Percentiles rank a stretch among this genome's conserved stretches.
phyloP scores from a whole-genome alignment of 2,113 vertebrate genomes.

The Myotis yumanensis region DNA sequence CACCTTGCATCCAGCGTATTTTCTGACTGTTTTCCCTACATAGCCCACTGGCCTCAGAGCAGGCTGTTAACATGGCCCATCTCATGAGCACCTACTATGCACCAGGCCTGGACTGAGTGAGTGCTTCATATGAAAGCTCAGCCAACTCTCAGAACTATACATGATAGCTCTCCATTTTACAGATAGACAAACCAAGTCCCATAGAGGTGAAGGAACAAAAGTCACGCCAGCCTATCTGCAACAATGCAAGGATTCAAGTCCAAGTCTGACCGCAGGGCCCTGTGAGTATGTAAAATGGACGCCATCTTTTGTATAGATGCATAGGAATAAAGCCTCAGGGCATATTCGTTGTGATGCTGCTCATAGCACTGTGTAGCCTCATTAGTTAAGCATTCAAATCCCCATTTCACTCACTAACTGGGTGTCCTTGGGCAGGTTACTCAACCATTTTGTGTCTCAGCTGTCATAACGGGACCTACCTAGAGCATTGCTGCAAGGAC shows the following conservation, averaged over 20 bases:
- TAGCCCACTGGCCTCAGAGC: not conserved
- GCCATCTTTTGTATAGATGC: not conserved
- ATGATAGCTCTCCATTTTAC: not conserved
- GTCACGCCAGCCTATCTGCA: not conserved
- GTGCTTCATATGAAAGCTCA: not conserved
- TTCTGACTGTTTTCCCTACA: not conserved
- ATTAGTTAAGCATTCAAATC: not conserved
- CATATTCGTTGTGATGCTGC: rapidly evolving
- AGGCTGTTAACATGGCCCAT: no score
- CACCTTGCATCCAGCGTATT: not conserved
- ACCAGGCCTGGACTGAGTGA: not conserved
- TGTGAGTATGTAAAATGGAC: not conserved
- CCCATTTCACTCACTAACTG: not conserved
- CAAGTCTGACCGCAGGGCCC: not conserved
- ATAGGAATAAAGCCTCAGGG: rapidly evolving
- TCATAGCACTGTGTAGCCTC: not conserved
- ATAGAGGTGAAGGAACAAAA: not conserved
- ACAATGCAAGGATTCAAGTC: not conserved
- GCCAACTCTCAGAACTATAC: not conserved
- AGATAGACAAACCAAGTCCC: not conserved
- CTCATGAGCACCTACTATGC: not conserved
- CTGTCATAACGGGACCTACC: not conserved
- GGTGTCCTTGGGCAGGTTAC: not conserved
- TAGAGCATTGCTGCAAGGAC: not conserved
- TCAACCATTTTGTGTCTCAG: not conserved